Evolutionary conservation across 53 echinoderm and acorn worm species (phyloP).

Genomic region (Paracentrotus lividus): DNA sequence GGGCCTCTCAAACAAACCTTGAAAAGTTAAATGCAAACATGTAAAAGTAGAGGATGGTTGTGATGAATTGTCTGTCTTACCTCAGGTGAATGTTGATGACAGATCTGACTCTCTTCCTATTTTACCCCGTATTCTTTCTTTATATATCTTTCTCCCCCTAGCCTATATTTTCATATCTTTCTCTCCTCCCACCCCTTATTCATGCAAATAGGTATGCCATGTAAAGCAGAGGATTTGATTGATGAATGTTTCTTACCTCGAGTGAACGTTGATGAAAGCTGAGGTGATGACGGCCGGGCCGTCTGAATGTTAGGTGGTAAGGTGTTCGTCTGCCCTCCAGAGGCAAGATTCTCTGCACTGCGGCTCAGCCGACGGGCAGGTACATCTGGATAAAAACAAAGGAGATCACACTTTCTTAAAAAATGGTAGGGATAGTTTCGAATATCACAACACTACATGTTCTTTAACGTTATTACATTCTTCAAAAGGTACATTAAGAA

Average conservation of each 20-base stretch:
- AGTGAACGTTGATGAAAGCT: conserved; percentile 70
- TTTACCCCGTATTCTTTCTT: background rate
- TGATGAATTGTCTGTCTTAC: background rate
- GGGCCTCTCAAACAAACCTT: too few species aligned
- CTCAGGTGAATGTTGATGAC: too few species aligned
- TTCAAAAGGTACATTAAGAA: too few species aligned
- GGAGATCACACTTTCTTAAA: background rate
- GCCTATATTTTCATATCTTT: background rate
- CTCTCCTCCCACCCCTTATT: background rate
- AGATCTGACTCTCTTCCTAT: background rate
- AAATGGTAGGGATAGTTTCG: too few species aligned
- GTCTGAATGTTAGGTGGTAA: conserved; percentile 6
- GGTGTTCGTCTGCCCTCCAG: conserved; percentile 50
- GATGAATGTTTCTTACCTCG: conserved; percentile 66
- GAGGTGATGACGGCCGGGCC: conserved; percentile 75
- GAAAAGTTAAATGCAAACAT: too few species aligned
- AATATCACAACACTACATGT: too few species aligned
- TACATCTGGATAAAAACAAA: conserved; percentile 62
- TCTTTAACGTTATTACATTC: too few species aligned
- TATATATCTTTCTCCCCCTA: background rate
- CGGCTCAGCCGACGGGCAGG: conserved; percentile 79
- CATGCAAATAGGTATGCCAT: background rate
- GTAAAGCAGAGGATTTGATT: background rate
- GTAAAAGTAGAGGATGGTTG: too few species aligned
- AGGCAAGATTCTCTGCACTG: conserved; percentile 80